A percentile compares a stretch with the other conserved stretches of the same genome.
These are phyloP conservation scores for Choristoneura rosaceana DNA, from an alignment of 2,888 invertebrate genomes.

Conservation along the genomic window DNA sequence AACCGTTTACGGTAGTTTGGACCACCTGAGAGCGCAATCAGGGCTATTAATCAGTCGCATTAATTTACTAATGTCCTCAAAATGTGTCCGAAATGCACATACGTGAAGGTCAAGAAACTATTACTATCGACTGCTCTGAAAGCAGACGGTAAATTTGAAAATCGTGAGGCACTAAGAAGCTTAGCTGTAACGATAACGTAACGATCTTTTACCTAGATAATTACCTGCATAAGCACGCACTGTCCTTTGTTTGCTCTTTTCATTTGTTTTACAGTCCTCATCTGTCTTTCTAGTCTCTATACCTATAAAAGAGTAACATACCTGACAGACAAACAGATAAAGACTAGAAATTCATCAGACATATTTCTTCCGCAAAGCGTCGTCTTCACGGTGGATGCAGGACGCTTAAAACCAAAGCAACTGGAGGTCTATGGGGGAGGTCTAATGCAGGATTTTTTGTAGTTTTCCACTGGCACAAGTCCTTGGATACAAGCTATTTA, in stretches of 20 bases:
- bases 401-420: too few species aligned
- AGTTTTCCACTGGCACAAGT: too few species aligned
- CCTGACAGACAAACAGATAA: too few species aligned
- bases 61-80: constrained; percentile 44
- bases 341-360: too few species aligned
- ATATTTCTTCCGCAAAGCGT: too few species aligned
- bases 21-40: constrained; percentile 72
- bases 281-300: too few species aligned
- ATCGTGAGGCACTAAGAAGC: constrained; percentile 54
- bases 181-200: constrained; percentile 15
- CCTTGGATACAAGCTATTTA: too few species aligned
- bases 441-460: too few species aligned
- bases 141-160: constrained; percentile 51
- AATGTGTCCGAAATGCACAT: constrained; percentile 30
- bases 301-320: too few species aligned
- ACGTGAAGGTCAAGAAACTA: constrained; percentile 31
- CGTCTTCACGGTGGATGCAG: too few species aligned
- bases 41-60: constrained; percentile 68
- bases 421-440: too few species aligned
- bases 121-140: constrained; percentile 35
- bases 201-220: neutral
- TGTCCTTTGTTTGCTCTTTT: neutral
- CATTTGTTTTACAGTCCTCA: neutral
- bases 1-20: constrained; percentile 67
- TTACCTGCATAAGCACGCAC: neutral